Conservation (phyloP, 2,113 vertebrate genomes). For the Elgaria multicarinata region DNA sequence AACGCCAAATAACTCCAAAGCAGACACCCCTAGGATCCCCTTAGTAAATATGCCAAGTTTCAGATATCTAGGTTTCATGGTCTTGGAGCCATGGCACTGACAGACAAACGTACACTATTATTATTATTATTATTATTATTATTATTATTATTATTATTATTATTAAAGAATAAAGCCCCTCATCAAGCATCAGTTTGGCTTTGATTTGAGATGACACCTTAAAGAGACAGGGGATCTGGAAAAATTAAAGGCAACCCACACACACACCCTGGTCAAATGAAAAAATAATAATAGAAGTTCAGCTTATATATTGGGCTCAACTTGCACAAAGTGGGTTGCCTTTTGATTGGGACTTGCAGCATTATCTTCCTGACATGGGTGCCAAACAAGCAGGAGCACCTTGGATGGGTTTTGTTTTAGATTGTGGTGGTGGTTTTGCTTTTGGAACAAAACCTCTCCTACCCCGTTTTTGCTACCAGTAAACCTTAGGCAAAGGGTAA, state of each 20-base stretch:
- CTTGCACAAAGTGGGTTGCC: neutral
- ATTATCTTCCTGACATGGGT: neutral
- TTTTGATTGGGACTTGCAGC: neutral
- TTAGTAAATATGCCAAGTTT: too few species aligned
- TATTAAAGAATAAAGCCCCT: neutral
- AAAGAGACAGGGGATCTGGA: neutral
- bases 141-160: too few species aligned
- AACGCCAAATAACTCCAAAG: too few species aligned
- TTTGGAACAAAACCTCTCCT: neutral
- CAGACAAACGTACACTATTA: too few species aligned
- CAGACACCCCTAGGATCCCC: too few species aligned
- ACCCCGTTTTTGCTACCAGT: neutral
- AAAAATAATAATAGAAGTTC: neutral
- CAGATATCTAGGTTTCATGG: too few species aligned
- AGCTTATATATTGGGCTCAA: neutral
- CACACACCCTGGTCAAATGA: too few species aligned
- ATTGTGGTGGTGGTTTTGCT: too few species aligned
- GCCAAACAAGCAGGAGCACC: neutral
- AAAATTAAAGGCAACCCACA: too few species aligned
- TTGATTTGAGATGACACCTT: neutral
- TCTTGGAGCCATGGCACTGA: too few species aligned
- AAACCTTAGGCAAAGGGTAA: neutral
- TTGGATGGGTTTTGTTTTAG: too few species aligned
- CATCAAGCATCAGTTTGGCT: neutral
- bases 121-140: too few species aligned